A percentile compares a stretch with the other conserved stretches of the same genome.
These are phyloP conservation scores for Cavia aperea DNA, from an alignment of 2,113 vertebrate genomes.

Conservation along the genomic window DNA sequence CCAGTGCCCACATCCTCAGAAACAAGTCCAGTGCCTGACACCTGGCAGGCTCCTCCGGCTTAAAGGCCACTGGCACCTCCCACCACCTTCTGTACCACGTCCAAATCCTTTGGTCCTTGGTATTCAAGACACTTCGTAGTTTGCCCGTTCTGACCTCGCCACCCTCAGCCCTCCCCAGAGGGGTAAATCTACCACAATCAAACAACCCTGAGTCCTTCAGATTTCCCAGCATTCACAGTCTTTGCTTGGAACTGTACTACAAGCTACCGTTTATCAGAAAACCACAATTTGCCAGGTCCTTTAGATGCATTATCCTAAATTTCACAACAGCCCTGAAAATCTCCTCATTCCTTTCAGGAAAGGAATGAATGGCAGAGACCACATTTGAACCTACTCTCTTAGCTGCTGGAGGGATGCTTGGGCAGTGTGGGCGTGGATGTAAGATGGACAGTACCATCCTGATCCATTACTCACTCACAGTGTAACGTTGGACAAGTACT, in stretches of 20 bases:
- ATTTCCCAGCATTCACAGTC: not conserved
- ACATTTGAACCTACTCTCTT: not conserved
- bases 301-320: not conserved
- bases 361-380: not conserved
- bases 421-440: not conserved
- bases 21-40: not conserved
- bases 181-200: not conserved
- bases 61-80: conserved; percentile 12
- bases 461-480: not conserved
- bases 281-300: not conserved
- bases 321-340: not conserved
- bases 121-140: not conserved
- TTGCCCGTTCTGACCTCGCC: not conserved
- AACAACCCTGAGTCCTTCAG: not conserved
- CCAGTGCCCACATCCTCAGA: not conserved
- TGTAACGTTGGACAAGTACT: not conserved
- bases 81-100: not conserved
- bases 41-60: not conserved
- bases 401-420: not conserved
- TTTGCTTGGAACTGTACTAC: not conserved
- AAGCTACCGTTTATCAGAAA: not conserved
- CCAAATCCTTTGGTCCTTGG: conserved; percentile 4
- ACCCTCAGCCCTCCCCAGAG: not conserved
- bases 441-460: not conserved
- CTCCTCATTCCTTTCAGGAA: not conserved